Conservation (phyloP, 2,113 vertebrate genomes). For the Rutilus rutilus region DNA sequence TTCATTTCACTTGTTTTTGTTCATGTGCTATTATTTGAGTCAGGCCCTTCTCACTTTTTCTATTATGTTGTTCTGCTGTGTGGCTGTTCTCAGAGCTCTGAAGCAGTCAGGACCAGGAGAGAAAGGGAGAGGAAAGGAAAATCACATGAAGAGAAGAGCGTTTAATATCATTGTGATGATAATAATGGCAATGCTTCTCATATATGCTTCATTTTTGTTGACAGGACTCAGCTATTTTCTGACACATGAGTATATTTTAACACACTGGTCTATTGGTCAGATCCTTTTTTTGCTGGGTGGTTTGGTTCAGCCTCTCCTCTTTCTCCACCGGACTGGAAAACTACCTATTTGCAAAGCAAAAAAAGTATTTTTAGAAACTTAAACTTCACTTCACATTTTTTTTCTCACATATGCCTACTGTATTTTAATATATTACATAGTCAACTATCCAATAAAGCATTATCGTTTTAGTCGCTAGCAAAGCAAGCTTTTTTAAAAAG, state of each 20-base stretch:
- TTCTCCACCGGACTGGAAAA: background rate
- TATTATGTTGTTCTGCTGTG: slow-evolving; percentile 5
- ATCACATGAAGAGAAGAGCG: background rate
- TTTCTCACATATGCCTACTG: too few relatives aligned
- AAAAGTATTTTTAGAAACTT: too few relatives aligned
- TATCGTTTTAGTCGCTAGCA: too few relatives aligned
- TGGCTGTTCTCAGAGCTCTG: background rate
- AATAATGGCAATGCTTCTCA: background rate
- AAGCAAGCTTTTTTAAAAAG: too few relatives aligned
- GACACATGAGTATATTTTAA: background rate
- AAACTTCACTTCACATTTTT: too few relatives aligned
- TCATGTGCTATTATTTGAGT: background rate
- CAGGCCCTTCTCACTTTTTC: background rate
- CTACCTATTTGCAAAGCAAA: too few relatives aligned
- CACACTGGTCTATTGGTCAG: background rate
- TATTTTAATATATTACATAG: too few relatives aligned
- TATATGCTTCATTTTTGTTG: background rate
- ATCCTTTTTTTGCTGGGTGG: background rate
- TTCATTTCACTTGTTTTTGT: background rate
- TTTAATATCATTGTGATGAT: slow-evolving; percentile 7
- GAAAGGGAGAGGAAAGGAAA: background rate
- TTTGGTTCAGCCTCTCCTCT: slow-evolving; percentile 8
- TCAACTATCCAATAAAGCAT: too few relatives aligned
- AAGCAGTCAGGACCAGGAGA: background rate
- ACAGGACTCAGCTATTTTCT: background rate